Evolutionary conservation across 2,888 invertebrate genomes (phyloP), one percentile per base, ranked within the genome.

Genomic region (Miltochrista miniata): DNA sequence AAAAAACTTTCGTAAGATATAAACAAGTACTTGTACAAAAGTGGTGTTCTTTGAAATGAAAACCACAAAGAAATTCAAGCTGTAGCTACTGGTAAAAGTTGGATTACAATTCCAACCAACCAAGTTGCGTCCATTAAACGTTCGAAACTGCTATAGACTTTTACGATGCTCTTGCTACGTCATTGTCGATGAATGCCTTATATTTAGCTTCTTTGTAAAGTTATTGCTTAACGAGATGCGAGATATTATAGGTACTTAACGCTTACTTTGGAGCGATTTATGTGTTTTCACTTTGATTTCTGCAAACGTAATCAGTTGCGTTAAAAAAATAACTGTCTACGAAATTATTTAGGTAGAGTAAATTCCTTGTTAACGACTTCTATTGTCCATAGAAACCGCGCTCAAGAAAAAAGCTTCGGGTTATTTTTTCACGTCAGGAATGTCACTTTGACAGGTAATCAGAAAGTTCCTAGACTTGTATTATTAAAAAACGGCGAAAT

Each of bases 131-230:
- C 74, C 62, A 74, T 79, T 76, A 72, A 73, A 66, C 69, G 73
- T 72, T 72, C 63, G 61, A 68, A 75, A 75, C 69, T 71, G 64
- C 67, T 71, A 59, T 65, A 65, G 76, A 76, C 76, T 77, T 81
- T 81, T 79, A 80, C 75, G 75, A 74, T 64, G 65, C 70, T 70
- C 68, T 72, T 63, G 52, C 64, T 68, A 69, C 71, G 62, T 73
- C 72, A 70, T 68, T 71, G 71, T 68, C 55, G 66, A 74, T 56
- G 57, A 57, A 56, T 61, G 62, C 61, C 70, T 61, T 74, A 73
- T 74, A 77, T 76, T 78, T 70, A 68, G 71, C 64, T 71, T 79
- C 74, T 74, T 76, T 77, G 79, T 78, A 58, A 68, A 64, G 61
- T 74, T 70, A 73, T 68, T 64, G 66, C 62, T 54, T 52, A 67